Evolutionary conservation across 2,113 vertebrate species (phyloP).

Genomic region (Syngnathus floridae): DNA sequence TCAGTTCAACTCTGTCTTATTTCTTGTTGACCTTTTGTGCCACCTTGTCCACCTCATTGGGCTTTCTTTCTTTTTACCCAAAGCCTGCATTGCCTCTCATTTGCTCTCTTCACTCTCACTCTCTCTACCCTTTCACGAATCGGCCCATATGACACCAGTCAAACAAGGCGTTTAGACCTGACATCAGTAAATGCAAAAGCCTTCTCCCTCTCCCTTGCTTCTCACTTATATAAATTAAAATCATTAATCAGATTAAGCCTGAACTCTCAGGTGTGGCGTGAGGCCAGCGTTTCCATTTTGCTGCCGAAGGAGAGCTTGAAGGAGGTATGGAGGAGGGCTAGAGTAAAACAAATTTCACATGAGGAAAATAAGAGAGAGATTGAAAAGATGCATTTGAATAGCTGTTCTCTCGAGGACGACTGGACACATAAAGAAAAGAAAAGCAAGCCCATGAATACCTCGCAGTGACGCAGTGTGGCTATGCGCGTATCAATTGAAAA

Average conservation of each 20-base stretch:
- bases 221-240: slow-evolving; percentile 80
- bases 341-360: slow-evolving; percentile 22
- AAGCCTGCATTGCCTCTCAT: background rate
- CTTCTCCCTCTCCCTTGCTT: slow-evolving; percentile 40
- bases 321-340: background rate
- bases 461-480: too few species aligned
- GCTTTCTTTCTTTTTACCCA: background rate
- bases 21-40: slow-evolving; percentile 6
- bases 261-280: slow-evolving; percentile 64
- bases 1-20: slow-evolving; percentile 3
- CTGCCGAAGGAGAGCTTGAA: slow-evolving; percentile 23
- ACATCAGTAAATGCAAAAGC: slow-evolving; percentile 32
- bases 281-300: slow-evolving; percentile 63
- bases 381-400: background rate
- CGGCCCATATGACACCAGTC: slow-evolving; percentile 19
- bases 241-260: slow-evolving; percentile 75
- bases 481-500: too few species aligned
- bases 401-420: background rate
- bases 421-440: background rate
- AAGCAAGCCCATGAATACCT: background rate
- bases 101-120: slow-evolving; percentile 2
- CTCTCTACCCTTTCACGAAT: slow-evolving; percentile 19
- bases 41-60: slow-evolving; percentile 12
- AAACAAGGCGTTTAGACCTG: slow-evolving; percentile 2
- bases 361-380: slow-evolving; percentile 1